Base-by-base conservation (phyloP, 2,797 vertebrate species). In the Spinus olivaceus region DNA sequence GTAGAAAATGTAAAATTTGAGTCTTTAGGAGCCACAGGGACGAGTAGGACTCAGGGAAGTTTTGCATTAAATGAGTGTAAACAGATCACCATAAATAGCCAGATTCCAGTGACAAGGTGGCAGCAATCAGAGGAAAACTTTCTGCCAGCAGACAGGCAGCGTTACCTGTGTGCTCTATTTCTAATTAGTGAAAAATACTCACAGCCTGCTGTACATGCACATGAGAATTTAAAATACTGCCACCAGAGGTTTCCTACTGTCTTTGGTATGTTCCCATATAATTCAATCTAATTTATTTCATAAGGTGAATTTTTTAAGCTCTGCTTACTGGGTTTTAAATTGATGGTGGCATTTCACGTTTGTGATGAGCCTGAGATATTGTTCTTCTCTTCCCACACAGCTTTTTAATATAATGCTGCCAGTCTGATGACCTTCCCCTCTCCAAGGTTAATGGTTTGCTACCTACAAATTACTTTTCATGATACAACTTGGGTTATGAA, bases 391-490 rank as follows among this genome's bases (percentile, higher is more conserved):
- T 93, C 77, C 77, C 80, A 92, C 66, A 64, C 25, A 74, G 63
- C 30, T 88, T 89, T 88, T 82, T 66, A 94, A 80, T 90, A 92
- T 94, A 95, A 57, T 71, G 33, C 63, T 93, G 63, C 44, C 69
- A 50, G 51, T 83, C 44, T 89, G 32, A 61, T 70, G 73, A 90
- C 85, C 88, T 96, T 84, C 24, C 21, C n/a, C 49, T 92, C 72
- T 59, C 77, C 88, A 92, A 92, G 80, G 91, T 90, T 96, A 96
- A 96, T 92, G 44, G 63, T 72, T 95, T 93, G 59, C 87, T 89
- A 84, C 87, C 73, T 88, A 57, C 79, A 79, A 90, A 88, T 93
- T 81, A 67, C 61, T 94, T 91, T 64, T 42, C 59, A 44, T 71
- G 54, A 51, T 70, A 88, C 54, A 82, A 23, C 28, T 83, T 86